Base-by-base conservation (phyloP, 2,888 invertebrate species). In the Endotricha flammealis region DNA sequence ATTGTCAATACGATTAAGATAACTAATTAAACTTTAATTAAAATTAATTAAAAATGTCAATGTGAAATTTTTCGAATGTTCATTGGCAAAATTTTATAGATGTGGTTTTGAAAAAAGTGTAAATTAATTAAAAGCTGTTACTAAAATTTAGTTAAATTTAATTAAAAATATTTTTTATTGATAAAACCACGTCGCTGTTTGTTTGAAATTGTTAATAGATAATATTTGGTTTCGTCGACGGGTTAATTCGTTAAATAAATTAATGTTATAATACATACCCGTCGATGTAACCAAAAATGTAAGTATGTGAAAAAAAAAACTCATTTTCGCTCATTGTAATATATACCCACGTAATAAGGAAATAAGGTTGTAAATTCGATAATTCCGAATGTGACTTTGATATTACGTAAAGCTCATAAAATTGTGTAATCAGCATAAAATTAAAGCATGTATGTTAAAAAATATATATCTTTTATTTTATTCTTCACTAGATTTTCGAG, bases 291-390 rank as follows among this genome's bases (percentile, higher is more conserved):
- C 32, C 10, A 17, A 27, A 12, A 11, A 31, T 22, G n/a, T n/a
- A 20, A 31, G 12, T n/a, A n/a, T n/a, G n/a, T n/a, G n/a, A n/a
- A n/a, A n/a, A n/a, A n/a, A n/a, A n/a, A n/a, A n/a, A n/a, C n/a
- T 33, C 32, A 33, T 55, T 48, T 56, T 57, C 45, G 48, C 48
- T 67, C 79, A 79, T 75, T 81, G 81, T 81, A 81, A 68, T 72
- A 64, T 73, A 71, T 62, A 53, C 56, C 66, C 67, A 66, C 60
- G 63, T 52, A 32, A 38, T 67, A 74, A 68, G 42, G 32, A 39
- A 51, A 57, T 83, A 82, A 85, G 83, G 78, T 82, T 85, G 83
- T 85, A 85, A 76, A 82, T 78, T 79, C 65, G 62, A 68, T 75
- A 71, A 77, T 76, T 77, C 70, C 67, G 64, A 60, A 71, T 72